phyloP scores from a whole-genome alignment of 2,113 vertebrate genomes.

The Cariama cristata region DNA sequence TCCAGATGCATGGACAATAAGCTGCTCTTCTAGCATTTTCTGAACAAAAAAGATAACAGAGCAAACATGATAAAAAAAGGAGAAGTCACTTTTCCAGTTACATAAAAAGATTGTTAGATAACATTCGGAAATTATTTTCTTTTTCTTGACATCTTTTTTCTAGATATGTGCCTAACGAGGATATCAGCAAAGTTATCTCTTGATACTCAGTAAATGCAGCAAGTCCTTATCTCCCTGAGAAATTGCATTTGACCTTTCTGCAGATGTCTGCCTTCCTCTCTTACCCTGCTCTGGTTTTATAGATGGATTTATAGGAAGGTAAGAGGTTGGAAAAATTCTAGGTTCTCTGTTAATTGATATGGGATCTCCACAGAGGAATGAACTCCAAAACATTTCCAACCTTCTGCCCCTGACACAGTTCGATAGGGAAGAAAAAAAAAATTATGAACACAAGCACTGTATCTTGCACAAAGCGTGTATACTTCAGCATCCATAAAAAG shows the following conservation, averaged over 20 bases:
- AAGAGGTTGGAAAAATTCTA: background rate
- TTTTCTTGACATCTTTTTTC: background rate
- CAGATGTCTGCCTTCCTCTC: background rate
- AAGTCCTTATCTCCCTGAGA: background rate
- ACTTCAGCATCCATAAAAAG: background rate
- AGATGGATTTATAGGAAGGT: background rate
- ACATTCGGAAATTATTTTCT: conserved; percentile 3
- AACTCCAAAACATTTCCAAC: background rate
- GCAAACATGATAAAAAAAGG: background rate
- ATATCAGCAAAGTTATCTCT: background rate
- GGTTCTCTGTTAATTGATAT: conserved; percentile 1
- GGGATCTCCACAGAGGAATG: conserved; percentile 16
- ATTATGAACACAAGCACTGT: background rate
- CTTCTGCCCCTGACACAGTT: background rate
- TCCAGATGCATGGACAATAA: conserved; percentile 92
- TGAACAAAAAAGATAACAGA: conserved; percentile 63
- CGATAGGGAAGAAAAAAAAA: background rate
- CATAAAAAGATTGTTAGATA: background rate
- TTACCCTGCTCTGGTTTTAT: background rate
- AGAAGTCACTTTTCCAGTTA: background rate
- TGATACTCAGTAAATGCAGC: background rate
- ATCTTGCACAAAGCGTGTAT: background rate
- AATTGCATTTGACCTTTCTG: background rate
- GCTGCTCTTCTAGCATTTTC: conserved; percentile 98
- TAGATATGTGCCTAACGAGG: background rate